Base-by-base conservation (phyloP, 2,113 vertebrate species). In the Acanthochromis polyacanthus region DNA sequence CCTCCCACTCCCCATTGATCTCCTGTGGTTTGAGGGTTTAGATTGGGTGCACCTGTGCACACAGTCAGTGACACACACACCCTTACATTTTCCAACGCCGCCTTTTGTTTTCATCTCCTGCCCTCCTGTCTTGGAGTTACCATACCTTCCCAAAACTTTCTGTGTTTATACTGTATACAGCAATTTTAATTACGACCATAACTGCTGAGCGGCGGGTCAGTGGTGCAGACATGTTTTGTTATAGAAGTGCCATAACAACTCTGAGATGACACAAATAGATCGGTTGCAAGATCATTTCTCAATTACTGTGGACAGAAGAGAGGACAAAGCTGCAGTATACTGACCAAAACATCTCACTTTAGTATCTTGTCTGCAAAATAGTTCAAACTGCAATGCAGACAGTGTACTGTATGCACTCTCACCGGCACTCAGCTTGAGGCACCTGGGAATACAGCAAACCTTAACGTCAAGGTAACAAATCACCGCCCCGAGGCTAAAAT, bases 1-100 rank as follows among this genome's bases (percentile, higher is more conserved):
- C 69, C 85, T 59, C 89, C 89, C 88, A 87, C 70, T 85, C 58
- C 0, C 81, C 85, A 83, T 68, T 84, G 77, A 88, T 91, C 86
- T 77, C 56, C 43, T 84, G 85, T 85, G 83, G 86, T 90, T 91
- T 83, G 52, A 75, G 65, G 74, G 63, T 83, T 88, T 58, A 75
- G 81, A 88, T 72, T 80, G 80, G 62, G 80, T 78, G 88, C 91
- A 93, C 91, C 90, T 91, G 90, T 91, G 86, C 86, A 90, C 80
- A 91, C 88, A 91, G 56, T 55, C 32, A 52, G 43, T 16, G 22
- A 59, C 71, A 58, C 6, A 58, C 68, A 80, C 77, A 80, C 76
- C 20, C 65, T 50, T 36, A 57, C 5, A 67, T 82, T 83, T 85
- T 74, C 30, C 71, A 77, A 14, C 5, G 12, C 45, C 66, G 56